Percentiles rank a stretch among this genome's conserved stretches.
phyloP scores from a whole-genome alignment of 2,797 vertebrate genomes.

The Pantherophis vulpinus region DNA sequence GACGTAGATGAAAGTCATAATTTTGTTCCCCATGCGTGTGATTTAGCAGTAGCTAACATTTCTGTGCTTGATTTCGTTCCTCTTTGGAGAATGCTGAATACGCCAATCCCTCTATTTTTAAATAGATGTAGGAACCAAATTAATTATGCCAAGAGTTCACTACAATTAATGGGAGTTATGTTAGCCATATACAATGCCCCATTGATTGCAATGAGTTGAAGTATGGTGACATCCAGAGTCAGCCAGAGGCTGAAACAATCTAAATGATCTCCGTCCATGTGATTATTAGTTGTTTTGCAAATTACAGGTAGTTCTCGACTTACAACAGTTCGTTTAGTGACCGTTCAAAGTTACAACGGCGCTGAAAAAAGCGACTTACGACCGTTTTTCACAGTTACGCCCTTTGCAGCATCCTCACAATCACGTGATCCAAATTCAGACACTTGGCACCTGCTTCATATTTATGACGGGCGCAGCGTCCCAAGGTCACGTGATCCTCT shows the following conservation, averaged over 20 bases:
- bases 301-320: not conserved
- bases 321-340: not conserved
- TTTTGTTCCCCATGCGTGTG: not conserved
- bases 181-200: not conserved
- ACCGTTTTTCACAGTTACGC: not conserved
- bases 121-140: not conserved
- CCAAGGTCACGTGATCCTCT: not conserved
- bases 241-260: not conserved
- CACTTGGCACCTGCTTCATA: not conserved
- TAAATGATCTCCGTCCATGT: slow-evolving; percentile 8
- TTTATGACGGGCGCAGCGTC: not conserved
- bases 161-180: not conserved
- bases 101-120: slow-evolving; percentile 14
- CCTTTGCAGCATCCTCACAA: too few species aligned
- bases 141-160: not conserved
- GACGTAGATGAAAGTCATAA: not conserved
- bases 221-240: not conserved
- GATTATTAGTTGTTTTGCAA: slow-evolving; percentile 7
- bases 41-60: not conserved
- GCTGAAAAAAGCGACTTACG: not conserved
- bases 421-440: not conserved
- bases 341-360: not conserved
- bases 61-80: slow-evolving; percentile 38
- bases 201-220: not conserved
- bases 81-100: not conserved